These are phyloP conservation scores for Periophthalmus magnuspinnatus DNA, from an alignment of 2,797 vertebrate species.

Conservation along the genomic window DNA sequence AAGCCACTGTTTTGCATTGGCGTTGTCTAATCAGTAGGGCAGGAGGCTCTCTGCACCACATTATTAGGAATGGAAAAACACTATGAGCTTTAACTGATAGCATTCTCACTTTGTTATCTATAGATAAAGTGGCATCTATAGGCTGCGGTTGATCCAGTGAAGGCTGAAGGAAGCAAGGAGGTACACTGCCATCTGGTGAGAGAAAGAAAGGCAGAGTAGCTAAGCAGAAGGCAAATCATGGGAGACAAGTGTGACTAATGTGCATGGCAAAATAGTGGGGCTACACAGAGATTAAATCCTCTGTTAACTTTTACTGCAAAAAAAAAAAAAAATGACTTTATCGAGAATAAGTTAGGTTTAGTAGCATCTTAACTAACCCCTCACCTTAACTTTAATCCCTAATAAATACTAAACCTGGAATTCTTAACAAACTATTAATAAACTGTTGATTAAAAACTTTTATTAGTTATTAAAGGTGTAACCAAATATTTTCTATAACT, in stretches of 20 bases:
- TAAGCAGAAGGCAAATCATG: slow-evolving; percentile 31
- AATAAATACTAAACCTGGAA: no score
- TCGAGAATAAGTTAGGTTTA: no score
- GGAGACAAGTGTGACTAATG: slow-evolving; percentile 41
- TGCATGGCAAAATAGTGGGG: slow-evolving; percentile 32
- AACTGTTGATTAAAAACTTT: no score
- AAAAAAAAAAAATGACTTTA: not conserved
- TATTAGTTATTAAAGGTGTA: no score
- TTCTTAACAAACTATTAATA: no score
- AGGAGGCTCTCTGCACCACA: slow-evolving; percentile 44
- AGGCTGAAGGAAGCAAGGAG: slow-evolving; percentile 54
- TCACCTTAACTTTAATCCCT: not conserved
- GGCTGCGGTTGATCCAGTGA: slow-evolving; percentile 24
- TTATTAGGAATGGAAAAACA: slow-evolving; percentile 59
- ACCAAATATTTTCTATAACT: no score
- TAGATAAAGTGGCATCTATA: slow-evolving; percentile 42
- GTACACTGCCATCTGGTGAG: slow-evolving; percentile 83
- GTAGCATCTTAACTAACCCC: not conserved
- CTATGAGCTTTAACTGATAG: slow-evolving; percentile 51
- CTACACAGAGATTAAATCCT: slow-evolving; percentile 16
- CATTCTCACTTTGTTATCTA: slow-evolving; percentile 56
- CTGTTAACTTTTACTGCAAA: not conserved
- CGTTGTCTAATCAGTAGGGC: slow-evolving; percentile 55
- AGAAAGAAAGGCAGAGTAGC: slow-evolving; percentile 43
- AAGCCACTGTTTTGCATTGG: slow-evolving; percentile 54